Base-by-base conservation (phyloP, 2,113 vertebrate species). In the Alligator mississippiensis region DNA sequence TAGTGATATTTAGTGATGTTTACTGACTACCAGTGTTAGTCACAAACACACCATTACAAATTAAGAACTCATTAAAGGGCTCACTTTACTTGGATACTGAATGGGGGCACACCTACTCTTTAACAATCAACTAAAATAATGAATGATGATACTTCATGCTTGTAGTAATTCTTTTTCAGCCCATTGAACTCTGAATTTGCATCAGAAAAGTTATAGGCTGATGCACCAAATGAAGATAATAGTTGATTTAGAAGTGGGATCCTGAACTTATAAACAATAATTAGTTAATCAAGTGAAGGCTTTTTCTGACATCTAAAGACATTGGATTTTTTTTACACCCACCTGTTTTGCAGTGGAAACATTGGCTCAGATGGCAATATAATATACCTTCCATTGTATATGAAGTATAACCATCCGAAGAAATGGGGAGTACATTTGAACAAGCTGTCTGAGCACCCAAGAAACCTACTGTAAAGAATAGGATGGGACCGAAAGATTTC, bases 261-360 rank as follows among this genome's bases (percentile, higher is more conserved):
- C 88, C n/a, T 79, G 59, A 11, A 64, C 87, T 78, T 79, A 58
- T 79, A 58, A 61, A 24, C 13, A 93, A 24, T 22, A 63, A 87
- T 80, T 68, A 63, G 63, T 92, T 86, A 82, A 90, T 78, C 13
- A 70, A 60, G 2, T 68, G 6, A 25, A 38, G 18, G 4, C 1
- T 55, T 77, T 85, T 57, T 3, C 15, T 75, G 5, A 24, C 21
- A 38, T 9, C 3, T 2, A 27, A 21, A 77, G 91, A 75, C 8
- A 80, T 80, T 78, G 82, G 5, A 14, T 87, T 4, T 2, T 88
- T 75, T 92, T n/a, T 9, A 15, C 21, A 55, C 12, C 22, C 34
- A 59, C 17, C 75, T 88, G 47, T 17, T 81, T 94, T 91, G 88
- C 38, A n/a, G 64, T 95, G 77, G 60, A 87, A 82, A 61, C 59